Percentiles rank a stretch among this genome's conserved stretches.
phyloP scores from a whole-genome alignment of 1,140 invertebrate species.

The Helicoverpa zea region DNA sequence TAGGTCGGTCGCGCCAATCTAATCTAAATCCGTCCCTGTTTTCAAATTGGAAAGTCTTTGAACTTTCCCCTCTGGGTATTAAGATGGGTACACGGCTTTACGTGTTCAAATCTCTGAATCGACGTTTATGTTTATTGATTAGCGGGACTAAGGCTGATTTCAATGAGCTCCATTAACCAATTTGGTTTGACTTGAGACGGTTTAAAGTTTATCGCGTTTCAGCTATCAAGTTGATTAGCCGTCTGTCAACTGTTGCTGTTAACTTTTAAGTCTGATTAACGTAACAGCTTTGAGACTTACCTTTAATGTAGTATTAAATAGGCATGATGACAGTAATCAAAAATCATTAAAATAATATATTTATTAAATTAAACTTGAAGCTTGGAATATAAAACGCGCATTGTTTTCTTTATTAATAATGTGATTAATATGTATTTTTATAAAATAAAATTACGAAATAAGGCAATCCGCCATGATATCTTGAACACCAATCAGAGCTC shows the following conservation, averaged over 20 bases:
- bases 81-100: slow-evolving; percentile 69
- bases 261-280: slow-evolving; percentile 55
- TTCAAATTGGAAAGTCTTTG: slow-evolving; percentile 77
- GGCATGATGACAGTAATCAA: too few relatives aligned
- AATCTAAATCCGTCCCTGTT: slow-evolving; percentile 48
- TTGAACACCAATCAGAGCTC: too few relatives aligned
- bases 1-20: slow-evolving; percentile 33
- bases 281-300: not conserved
- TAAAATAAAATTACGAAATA: too few relatives aligned
- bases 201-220: slow-evolving; percentile 64
- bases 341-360: too few relatives aligned
- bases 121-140: slow-evolving; percentile 83
- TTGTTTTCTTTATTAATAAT: too few relatives aligned
- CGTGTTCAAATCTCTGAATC: slow-evolving; percentile 72
- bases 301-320: too few relatives aligned
- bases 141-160: slow-evolving; percentile 69
- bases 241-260: slow-evolving; percentile 46
- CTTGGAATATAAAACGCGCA: too few relatives aligned
- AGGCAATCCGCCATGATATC: too few relatives aligned
- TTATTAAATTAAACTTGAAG: too few relatives aligned
- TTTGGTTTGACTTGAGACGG: slow-evolving; percentile 63
- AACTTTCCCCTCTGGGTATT: slow-evolving; percentile 72
- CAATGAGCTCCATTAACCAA: slow-evolving; percentile 83
- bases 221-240: slow-evolving; percentile 70
- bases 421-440: too few relatives aligned